Conservation (phyloP, 2,888 invertebrate species). For the Trissoscelio sp. region DNA sequence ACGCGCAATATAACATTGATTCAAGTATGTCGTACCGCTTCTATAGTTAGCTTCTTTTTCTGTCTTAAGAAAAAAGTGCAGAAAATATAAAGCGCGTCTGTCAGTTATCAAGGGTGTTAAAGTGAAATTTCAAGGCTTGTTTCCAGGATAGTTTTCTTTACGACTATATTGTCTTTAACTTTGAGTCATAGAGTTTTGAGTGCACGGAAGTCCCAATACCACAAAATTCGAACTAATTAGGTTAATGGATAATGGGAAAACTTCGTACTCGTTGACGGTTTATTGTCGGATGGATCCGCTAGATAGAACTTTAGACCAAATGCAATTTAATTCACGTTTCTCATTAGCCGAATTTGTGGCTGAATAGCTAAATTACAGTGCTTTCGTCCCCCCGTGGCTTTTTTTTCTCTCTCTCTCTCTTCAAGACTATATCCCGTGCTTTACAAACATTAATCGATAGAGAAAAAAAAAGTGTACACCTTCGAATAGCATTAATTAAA, state of each 20-base stretch:
- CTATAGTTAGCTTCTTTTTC: no score
- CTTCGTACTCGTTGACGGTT: conserved; percentile 79
- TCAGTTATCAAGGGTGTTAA: not conserved
- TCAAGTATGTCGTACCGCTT: no score
- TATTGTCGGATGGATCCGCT: conserved; percentile 75
- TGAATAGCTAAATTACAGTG: conserved; percentile 61
- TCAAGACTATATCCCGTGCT: conserved; percentile 2
- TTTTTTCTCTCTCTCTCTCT: no score
- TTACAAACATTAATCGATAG: conserved; percentile 20
- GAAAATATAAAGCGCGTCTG: no score
- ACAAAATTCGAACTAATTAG: conserved; percentile 80
- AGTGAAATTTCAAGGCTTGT: conserved; percentile 35
- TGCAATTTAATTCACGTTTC: conserved; percentile 73
- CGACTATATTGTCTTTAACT: conserved; percentile 68
- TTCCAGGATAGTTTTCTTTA: conserved; percentile 44
- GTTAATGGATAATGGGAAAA: conserved; percentile 82
- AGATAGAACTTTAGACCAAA: conserved; percentile 71
- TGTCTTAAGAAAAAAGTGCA: no score
- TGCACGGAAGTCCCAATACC: conserved; percentile 74
- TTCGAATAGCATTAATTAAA: conserved; percentile 25
- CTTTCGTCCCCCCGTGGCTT: conserved; percentile 22
- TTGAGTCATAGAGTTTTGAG: conserved; percentile 64
- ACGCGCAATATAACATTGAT: no score
- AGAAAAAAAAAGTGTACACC: conserved; percentile 10
- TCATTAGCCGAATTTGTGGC: conserved; percentile 68